Conservation (phyloP, 2,888 invertebrate species). For the Cryptus viduatorius region DNA sequence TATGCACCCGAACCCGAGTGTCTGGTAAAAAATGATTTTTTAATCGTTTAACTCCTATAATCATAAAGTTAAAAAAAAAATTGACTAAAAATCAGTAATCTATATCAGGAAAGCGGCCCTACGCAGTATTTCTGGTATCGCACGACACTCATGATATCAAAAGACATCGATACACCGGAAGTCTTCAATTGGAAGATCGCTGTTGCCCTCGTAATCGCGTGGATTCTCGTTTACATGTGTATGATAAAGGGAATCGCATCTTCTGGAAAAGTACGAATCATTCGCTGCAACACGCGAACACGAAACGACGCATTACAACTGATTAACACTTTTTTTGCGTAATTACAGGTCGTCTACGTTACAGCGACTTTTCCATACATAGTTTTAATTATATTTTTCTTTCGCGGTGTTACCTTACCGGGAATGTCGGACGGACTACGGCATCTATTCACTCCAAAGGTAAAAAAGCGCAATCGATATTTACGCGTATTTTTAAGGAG, state of each 20-base stretch:
- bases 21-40: conserved; percentile 86
- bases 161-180: conserved; percentile 94
- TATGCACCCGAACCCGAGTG: conserved; percentile 93
- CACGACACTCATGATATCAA: conserved; percentile 95
- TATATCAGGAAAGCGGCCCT: conserved; percentile 91
- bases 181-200: conserved; percentile 97
- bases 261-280: conserved; percentile 93
- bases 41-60: not conserved
- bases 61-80: not conserved
- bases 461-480: conserved; percentile 72
- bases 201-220: conserved; percentile 93
- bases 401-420: conserved; percentile 95
- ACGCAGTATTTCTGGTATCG: conserved; percentile 98
- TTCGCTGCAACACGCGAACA: not conserved
- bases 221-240: conserved; percentile 97
- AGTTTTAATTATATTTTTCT: conserved; percentile 97
- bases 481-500: not conserved
- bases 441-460: conserved; percentile 96
- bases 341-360: conserved; percentile 91
- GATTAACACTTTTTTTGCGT: not conserved
- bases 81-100: not conserved
- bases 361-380: conserved; percentile 99
- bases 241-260: conserved; percentile 99
- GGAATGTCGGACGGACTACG: conserved; percentile 95
- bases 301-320: not conserved